Evolutionary conservation across 2,113 vertebrate genomes (phyloP).

Genomic region (Noctilio leporinus): DNA sequence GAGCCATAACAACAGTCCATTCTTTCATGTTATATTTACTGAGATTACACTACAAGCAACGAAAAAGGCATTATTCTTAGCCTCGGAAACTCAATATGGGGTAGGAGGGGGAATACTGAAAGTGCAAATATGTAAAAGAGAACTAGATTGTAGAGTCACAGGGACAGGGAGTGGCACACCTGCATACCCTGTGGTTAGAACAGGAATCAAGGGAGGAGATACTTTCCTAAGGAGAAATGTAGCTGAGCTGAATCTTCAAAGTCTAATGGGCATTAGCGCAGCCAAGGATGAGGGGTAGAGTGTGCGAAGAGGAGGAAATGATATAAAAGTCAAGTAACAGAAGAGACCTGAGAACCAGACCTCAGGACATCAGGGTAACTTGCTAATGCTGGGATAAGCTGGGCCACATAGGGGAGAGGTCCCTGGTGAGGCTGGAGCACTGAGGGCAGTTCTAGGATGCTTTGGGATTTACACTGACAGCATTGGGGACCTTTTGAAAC

Average conservation of each 20-base stretch:
- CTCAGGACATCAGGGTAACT: neutral
- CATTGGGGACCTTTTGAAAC: neutral
- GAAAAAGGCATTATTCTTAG: neutral
- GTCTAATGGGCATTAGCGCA: neutral
- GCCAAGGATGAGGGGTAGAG: neutral
- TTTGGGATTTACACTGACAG: neutral
- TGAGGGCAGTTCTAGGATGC: neutral
- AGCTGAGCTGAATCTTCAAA: neutral
- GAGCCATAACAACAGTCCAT: neutral
- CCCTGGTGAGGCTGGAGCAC: accelerated
- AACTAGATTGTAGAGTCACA: neutral
- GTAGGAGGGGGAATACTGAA: accelerated
- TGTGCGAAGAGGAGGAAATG: neutral
- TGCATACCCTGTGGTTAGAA: neutral
- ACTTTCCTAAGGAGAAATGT: neutral
- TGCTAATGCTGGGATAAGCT: neutral
- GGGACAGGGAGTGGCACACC: no score
- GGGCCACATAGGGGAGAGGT: neutral
- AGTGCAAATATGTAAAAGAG: neutral
- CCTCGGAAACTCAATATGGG: neutral
- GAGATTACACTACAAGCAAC: neutral
- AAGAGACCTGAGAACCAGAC: neutral
- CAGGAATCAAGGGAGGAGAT: neutral
- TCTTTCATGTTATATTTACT: neutral
- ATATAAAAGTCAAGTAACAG: neutral